phyloP scores from a whole-genome alignment of 2,888 invertebrate species.

The Drosophila longiperda region DNA sequence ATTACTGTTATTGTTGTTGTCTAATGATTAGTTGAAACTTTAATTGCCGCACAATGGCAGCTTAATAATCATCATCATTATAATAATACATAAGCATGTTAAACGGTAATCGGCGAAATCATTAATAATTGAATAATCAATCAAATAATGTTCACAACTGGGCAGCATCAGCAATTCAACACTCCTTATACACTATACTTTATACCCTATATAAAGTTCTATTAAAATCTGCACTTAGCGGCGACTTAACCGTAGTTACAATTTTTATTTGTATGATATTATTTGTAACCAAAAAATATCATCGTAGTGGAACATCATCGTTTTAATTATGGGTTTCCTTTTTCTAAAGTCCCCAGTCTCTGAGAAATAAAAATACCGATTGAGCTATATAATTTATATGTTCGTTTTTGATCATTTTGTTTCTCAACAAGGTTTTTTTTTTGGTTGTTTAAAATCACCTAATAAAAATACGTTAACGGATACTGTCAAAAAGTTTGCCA shows the following conservation, averaged over 20 bases:
- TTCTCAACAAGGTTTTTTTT: too few species aligned
- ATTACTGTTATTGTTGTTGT: conserved; percentile 58
- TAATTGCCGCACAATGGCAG: conserved; percentile 77
- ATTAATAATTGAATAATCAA: conserved; percentile 56
- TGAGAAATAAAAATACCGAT: too few species aligned
- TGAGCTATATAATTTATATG: too few species aligned
- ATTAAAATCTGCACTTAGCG: neutral
- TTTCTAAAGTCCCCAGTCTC: neutral
- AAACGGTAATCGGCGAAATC: conserved; percentile 37
- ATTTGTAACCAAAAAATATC: neutral
- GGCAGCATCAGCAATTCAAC: neutral
- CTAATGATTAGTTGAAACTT: conserved; percentile 73
- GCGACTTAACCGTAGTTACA: neutral
- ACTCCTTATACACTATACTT: neutral
- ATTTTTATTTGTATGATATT: neutral
- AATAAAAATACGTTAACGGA: neutral
- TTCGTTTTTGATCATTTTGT: too few species aligned
- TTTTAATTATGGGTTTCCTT: too few species aligned
- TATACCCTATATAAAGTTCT: neutral
- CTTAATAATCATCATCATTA: conserved; percentile 53
- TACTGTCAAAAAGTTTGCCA: neutral
- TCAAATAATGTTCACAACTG: conserved; percentile 16
- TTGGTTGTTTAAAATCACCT: too few species aligned
- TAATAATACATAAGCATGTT: conserved; percentile 38
- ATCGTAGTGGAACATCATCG: neutral